phyloP scores from a whole-genome alignment of 53 echinoderm and acorn worm species.

The Patiria pectinifera region DNA sequence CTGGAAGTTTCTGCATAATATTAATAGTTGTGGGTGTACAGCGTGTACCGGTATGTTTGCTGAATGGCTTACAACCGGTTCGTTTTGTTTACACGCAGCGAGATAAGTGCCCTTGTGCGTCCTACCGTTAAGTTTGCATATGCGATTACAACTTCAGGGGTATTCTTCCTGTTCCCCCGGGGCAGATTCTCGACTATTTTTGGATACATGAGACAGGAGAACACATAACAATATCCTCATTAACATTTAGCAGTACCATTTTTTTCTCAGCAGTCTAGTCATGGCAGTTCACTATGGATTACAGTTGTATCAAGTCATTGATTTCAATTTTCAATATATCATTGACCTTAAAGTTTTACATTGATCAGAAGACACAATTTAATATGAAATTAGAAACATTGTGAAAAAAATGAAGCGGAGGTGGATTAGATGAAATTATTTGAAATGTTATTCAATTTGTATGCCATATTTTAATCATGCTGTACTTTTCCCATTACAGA shows the following conservation, averaged over 20 bases:
- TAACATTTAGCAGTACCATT: not conserved
- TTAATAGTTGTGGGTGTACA: not conserved
- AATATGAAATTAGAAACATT: no score
- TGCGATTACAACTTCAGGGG: not conserved
- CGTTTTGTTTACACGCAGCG: not conserved
- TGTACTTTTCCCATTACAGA: not conserved
- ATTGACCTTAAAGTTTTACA: no score
- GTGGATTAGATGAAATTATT: no score
- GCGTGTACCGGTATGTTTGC: not conserved
- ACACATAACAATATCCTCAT: not conserved
- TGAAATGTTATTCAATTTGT: no score
- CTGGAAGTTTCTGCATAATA: not conserved
- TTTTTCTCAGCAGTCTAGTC: not conserved
- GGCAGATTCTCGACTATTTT: constrained; percentile 4
- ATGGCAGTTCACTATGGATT: no score
- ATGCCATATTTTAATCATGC: no score
- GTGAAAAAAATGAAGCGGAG: no score
- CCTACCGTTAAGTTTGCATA: constrained; percentile 34
- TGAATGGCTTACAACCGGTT: constrained; percentile 12
- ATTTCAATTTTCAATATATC: no score
- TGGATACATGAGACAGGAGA: not conserved
- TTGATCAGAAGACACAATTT: no score
- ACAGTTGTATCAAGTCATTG: no score
- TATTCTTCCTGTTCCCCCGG: not conserved
- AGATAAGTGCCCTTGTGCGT: constrained; percentile 13